Base-by-base conservation (phyloP, 2,888 invertebrate species). In the Lapara coniferarum region DNA sequence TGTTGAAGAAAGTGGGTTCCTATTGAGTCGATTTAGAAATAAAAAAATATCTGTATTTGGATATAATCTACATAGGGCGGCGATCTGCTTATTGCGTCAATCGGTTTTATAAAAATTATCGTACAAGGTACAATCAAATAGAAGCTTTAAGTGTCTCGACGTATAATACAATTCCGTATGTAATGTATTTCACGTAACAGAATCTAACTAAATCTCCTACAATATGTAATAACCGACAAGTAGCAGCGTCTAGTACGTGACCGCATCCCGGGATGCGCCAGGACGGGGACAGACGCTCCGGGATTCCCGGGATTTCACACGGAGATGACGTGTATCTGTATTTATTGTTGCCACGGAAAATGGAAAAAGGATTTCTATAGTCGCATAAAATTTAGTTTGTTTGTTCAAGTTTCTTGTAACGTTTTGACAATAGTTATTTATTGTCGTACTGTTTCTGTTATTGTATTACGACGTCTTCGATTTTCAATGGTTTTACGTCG, bases 271-370 rank as follows among this genome's bases (percentile, higher is more conserved):
- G 71, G 72, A 70, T 70, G 70, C 73, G 71, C 63, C 63, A 19
- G 53, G 59, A 63, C 52, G 51, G 63, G 46, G 16, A 19, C 53
- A 63, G 44, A 25, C 63, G 44, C 68, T 73, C 71, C 71, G 72
- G 74, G 77, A 73, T 77, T 72, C 72, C 53, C 66, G 70, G 68
- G 69, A 72, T 73, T 67, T 72, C 52, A 30, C 66, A 57, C 68
- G 70, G 74, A 77, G 77, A 78, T 78, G 75, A 78, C 77, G 52
- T 63, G 74, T 77, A 71, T 73, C 75, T 73, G 74, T 73, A 80
- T 83, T 77, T 81, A 74, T 77, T 72, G 76, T 74, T 72, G 73
- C 71, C 70, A 69, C 19, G 63, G 73, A 75, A 78, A 77, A 76
- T 78, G 67, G 71, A 71, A 72, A 63, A 71, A 56, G 73, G 74